phyloP scores from a whole-genome alignment of 2,113 vertebrate species.

The Fulica atra region DNA sequence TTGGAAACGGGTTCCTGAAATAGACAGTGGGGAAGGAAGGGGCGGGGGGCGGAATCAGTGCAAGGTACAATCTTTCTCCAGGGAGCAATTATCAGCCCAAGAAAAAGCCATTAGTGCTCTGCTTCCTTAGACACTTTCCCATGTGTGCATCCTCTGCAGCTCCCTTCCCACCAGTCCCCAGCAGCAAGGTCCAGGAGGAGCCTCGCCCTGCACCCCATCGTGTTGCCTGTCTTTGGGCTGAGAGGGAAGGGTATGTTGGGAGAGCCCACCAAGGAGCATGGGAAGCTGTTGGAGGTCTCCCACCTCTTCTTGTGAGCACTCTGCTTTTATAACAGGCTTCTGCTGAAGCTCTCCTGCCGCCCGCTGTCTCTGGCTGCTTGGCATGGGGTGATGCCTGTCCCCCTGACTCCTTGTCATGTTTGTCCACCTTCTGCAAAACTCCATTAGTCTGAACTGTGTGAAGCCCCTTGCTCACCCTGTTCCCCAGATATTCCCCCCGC shows the following conservation, averaged over 20 bases:
- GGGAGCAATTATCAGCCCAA: constrained; percentile 66
- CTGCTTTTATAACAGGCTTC: neutral
- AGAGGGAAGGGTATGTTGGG: neutral
- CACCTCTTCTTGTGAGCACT: neutral
- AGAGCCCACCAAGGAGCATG: rapidly evolving
- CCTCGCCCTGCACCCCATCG: no score
- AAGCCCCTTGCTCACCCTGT: neutral
- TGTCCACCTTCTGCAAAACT: neutral
- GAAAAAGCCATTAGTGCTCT: neutral
- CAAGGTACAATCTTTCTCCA: constrained; percentile 32
- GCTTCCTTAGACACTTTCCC: neutral
- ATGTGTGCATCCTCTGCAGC: neutral
- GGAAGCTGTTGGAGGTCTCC: neutral
- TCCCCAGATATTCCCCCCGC: neutral
- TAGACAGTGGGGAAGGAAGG: constrained; percentile 55
- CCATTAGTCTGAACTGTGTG: neutral
- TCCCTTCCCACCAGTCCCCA: neutral
- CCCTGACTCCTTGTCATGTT: neutral
- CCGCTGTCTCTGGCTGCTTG: rapidly evolving
- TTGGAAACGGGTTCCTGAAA: constrained; percentile 58
- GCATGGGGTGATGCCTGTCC: neutral
- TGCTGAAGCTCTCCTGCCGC: neutral
- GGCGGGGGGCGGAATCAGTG: neutral
- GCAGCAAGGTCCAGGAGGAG: neutral
- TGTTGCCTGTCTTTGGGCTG: neutral